phyloP scores from a whole-genome alignment of 1,140 invertebrate genomes.

The Stegodyphus mimosarum region DNA sequence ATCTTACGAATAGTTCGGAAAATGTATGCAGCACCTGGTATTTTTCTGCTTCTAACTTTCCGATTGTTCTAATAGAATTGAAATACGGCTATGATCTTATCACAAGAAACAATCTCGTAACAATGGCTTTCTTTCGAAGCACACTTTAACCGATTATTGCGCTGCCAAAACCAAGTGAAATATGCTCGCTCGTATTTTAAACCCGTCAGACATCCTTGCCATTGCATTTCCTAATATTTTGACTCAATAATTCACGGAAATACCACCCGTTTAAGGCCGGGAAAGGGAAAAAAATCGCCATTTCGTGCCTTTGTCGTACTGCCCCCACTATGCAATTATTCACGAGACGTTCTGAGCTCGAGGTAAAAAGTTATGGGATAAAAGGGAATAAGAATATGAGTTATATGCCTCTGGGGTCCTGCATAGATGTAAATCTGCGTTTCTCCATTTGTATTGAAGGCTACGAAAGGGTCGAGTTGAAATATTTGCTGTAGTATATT shows the following conservation, averaged over 20 bases:
- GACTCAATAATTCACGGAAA: slow-evolving; percentile 9
- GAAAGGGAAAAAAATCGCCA: too few relatives aligned
- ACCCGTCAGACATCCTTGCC: neutral
- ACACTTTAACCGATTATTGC: too few relatives aligned
- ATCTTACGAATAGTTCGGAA: too few relatives aligned
- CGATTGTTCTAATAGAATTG: too few relatives aligned
- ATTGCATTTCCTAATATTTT: slow-evolving; percentile 27
- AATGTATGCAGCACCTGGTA: too few relatives aligned
- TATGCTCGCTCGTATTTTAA: slow-evolving; percentile 3
- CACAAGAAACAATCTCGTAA: too few relatives aligned
- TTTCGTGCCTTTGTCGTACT: too few relatives aligned
- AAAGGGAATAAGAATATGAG: neutral
- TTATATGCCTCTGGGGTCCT: slow-evolving; percentile 4
- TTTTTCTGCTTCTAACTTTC: too few relatives aligned
- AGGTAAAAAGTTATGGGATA: slow-evolving; percentile 1
- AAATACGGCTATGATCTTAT: too few relatives aligned
- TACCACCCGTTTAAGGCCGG: neutral
- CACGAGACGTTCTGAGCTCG: neutral
- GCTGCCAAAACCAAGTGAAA: neutral
- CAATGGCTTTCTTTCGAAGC: too few relatives aligned
- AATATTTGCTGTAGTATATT: slow-evolving; percentile 3
- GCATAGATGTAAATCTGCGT: neutral
- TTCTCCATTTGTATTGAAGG: slow-evolving; percentile 2
- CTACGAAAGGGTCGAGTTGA: neutral
- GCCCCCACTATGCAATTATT: slow-evolving; percentile 9